Evolutionary conservation across 2,113 vertebrate species (phyloP), one percentile per base, ranked within the genome.

Genomic region (Myiozetetes cayanensis): DNA sequence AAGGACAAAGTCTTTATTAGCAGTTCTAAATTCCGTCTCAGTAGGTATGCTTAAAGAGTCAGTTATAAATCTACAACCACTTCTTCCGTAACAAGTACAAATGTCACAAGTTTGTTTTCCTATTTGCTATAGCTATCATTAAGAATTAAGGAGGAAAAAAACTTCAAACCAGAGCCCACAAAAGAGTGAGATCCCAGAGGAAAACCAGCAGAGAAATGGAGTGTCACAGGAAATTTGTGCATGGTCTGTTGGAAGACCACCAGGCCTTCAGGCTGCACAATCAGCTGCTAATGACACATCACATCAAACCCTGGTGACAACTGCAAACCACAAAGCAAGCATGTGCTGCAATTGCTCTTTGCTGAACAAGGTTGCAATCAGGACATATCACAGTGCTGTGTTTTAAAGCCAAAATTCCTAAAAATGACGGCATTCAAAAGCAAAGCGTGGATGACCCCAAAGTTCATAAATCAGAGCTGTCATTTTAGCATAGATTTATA

Each of bases 321-420:
- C 14, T 11, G n/a, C 58, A 61, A 66, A 90, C 59, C 35, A 49
- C 77, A 85, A n/a, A 74, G 35, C 72, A 87, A 41, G 28, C 59
- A 77, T 0, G 24, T 19, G 31, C 44, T 61, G 39, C n/a, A 92
- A 78, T 8, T 76, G 78, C 14, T 24, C 77, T 87, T 66, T 71
- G 27, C 66, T 67, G 73, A 65, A 35, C 65, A 67, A 73, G 37
- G 31, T 35, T 91, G 85, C 21, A 43, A 68, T 31, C 52, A 66
- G 44, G 24, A 68, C 49, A 20, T 15, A 39, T 10, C 44, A 75
- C 0, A 0, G 24, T 18, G 8, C 0, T 65, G 22, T 15, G 31
- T 37, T 55, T 80, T 62, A 83, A 91, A 94, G 73, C 17, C 23
- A 81, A 90, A 83, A 62, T 66, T 85, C 46, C 43, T 62, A 30